phyloP scores from a whole-genome alignment of 53 echinoderm and acorn worm species.

The Glandiceps talaboti region DNA sequence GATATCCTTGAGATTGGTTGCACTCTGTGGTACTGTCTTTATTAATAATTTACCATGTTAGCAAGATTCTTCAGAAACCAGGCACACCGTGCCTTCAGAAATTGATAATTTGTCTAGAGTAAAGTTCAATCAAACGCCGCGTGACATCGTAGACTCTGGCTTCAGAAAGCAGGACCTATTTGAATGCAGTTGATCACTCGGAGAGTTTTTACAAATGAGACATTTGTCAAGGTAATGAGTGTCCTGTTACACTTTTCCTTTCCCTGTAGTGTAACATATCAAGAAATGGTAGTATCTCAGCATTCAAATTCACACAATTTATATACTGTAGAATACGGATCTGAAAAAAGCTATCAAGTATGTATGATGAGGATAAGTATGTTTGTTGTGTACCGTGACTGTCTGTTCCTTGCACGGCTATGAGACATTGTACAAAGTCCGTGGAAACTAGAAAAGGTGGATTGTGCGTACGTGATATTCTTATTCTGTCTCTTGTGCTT shows the following conservation, averaged over 20 bases:
- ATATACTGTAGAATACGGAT: too few species aligned
- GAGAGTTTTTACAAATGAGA: too few species aligned
- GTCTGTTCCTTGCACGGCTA: background rate
- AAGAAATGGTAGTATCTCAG: too few species aligned
- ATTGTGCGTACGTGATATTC: background rate
- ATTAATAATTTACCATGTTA: background rate
- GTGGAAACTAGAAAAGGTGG: background rate
- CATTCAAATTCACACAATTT: too few species aligned
- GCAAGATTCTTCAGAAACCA: background rate
- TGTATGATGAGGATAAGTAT: background rate
- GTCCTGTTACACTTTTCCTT: too few species aligned
- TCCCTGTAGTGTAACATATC: too few species aligned
- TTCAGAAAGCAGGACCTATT: too few species aligned
- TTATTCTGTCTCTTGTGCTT: background rate
- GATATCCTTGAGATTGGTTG: too few species aligned
- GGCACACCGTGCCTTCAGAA: background rate
- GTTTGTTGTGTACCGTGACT: background rate
- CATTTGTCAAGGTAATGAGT: too few species aligned
- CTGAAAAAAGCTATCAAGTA: background rate
- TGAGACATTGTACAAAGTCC: background rate
- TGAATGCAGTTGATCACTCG: too few species aligned
- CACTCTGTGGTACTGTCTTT: background rate
- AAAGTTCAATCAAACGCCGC: background rate
- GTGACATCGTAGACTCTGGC: too few species aligned
- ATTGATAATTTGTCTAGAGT: background rate